Conservation (phyloP, 2,888 invertebrate species). For the Leistus spinibarbis region DNA sequence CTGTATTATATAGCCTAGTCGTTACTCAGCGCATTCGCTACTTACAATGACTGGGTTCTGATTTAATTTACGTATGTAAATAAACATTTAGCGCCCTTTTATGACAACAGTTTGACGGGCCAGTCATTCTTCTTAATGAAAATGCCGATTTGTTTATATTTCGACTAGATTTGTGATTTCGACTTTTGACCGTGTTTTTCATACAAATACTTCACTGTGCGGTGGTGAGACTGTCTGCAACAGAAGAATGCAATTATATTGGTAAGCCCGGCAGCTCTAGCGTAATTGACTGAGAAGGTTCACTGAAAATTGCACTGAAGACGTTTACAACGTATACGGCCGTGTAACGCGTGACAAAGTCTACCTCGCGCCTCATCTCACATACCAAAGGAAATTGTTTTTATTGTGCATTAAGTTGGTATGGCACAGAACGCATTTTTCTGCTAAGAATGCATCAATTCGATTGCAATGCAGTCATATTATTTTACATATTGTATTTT, state of each 20-base stretch:
- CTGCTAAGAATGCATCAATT: neutral
- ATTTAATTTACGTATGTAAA: no score
- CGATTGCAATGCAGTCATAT: neutral
- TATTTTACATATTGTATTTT: neutral
- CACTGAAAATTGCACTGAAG: neutral
- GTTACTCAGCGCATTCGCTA: no score
- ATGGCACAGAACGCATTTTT: neutral
- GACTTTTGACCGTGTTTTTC: no score
- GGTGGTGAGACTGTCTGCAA: neutral
- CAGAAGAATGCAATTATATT: conserved; percentile 18
- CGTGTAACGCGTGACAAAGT: no score
- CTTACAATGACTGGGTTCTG: no score
- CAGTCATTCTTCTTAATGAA: no score
- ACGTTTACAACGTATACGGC: neutral
- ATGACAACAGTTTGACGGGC: no score
- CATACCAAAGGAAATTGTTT: conserved; percentile 15
- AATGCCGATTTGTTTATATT: no score
- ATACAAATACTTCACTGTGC: neutral
- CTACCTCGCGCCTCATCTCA: neutral
- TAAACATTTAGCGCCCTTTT: no score
- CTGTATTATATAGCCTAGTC: no score
- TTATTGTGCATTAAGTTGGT: conserved; percentile 8
- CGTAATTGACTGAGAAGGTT: conserved; percentile 10
- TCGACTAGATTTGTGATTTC: no score
- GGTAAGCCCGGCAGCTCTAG: conserved; percentile 6